phyloP scores from a whole-genome alignment of 1,140 invertebrate species.

The Dendroctonus valens region DNA sequence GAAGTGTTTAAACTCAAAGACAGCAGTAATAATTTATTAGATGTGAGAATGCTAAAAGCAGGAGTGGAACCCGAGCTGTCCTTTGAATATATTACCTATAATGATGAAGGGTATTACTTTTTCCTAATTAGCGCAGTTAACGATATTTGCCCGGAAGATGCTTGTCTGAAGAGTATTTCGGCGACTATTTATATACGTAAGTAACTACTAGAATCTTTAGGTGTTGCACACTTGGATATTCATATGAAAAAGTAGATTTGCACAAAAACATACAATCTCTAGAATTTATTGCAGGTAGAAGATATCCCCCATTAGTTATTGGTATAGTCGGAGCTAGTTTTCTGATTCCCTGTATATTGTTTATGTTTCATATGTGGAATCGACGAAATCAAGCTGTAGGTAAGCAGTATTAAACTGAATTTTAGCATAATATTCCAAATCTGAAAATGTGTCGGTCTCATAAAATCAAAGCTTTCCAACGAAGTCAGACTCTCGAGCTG shows the following conservation, averaged over 20 bases:
- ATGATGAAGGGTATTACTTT: conserved; percentile 40
- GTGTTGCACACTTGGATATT: neutral
- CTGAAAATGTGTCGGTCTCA: too few relatives aligned
- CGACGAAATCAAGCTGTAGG: conserved; percentile 24
- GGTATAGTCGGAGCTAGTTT: conserved; percentile 43
- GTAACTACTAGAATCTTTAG: conserved; percentile 4
- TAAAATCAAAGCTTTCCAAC: too few relatives aligned
- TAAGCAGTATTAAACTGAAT: conserved; percentile 3
- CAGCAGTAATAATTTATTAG: conserved; percentile 27
- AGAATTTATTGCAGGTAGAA: conserved; percentile 35
- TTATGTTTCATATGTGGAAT: conserved; percentile 38
- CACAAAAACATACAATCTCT: too few relatives aligned
- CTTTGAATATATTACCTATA: conserved; percentile 38
- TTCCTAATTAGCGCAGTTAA: conserved; percentile 36
- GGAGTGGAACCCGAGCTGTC: neutral
- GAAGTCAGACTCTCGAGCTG: too few relatives aligned
- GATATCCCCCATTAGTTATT: conserved; percentile 38
- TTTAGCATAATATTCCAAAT: too few relatives aligned
- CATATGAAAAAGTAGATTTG: too few relatives aligned
- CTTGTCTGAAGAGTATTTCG: conserved; percentile 34
- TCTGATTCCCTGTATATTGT: conserved; percentile 38
- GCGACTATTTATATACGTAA: conserved; percentile 38
- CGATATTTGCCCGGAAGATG: conserved; percentile 33
- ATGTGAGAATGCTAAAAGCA: conserved; percentile 32
- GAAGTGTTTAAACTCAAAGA: conserved; percentile 37